Conservation (phyloP, 2,797 vertebrate genomes). For the Sarcoramphus papa region DNA sequence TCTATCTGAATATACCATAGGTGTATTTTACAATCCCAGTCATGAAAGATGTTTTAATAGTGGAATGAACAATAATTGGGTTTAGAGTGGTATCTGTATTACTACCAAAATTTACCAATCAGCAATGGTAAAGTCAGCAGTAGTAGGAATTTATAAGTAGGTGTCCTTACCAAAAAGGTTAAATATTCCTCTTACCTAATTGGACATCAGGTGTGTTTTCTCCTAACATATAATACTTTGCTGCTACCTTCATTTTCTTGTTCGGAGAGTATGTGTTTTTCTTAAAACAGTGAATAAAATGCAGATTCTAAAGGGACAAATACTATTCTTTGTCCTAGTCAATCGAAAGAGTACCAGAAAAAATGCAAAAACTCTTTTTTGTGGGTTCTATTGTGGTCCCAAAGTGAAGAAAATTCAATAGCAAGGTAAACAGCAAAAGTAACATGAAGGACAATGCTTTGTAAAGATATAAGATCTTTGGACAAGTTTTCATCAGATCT, state of each 20-base stretch:
- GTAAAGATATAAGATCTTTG: background rate
- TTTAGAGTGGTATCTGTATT: background rate
- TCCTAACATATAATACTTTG: background rate
- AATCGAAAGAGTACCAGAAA: background rate
- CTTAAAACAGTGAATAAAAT: background rate
- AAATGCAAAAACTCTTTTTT: background rate
- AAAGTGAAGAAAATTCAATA: background rate
- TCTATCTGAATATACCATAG: background rate
- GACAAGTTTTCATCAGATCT: background rate
- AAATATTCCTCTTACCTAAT: background rate
- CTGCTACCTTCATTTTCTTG: background rate
- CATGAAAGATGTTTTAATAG: background rate
- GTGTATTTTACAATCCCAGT: background rate
- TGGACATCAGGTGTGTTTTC: background rate
- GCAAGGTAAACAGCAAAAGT: background rate
- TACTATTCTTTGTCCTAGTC: background rate
- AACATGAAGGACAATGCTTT: background rate
- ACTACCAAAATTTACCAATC: background rate
- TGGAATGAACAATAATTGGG: background rate
- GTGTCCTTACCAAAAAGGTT: background rate
- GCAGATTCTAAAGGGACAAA: background rate
- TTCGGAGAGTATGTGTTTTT: background rate
- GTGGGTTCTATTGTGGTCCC: fast-evolving
- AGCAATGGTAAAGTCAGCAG: background rate
- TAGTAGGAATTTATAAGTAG: background rate